Evolutionary conservation across 2,888 invertebrate species (phyloP), one percentile per base, ranked within the genome.

Genomic region (Phania funesta): DNA sequence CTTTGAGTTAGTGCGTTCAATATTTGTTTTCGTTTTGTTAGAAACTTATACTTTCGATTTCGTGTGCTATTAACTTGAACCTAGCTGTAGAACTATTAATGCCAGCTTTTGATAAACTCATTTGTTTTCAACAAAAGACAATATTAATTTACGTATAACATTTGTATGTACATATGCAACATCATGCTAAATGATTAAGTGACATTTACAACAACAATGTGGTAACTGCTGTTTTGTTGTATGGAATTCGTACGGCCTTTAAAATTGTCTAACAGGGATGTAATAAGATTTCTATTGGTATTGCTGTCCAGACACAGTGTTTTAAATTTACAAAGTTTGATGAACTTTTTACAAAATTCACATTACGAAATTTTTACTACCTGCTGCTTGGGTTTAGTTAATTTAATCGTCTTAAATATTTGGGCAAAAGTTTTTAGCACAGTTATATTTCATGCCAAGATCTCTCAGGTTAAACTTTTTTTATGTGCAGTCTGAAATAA

Each of bases 141-240:
- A 35, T 38, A 52, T 73, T 62, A 62, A 73, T 50, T 52, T 52
- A 62, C n/a, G n/a, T n/a, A n/a, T n/a, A 16, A 50, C 24, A 62
- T 71, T 9, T 62, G 73, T 52, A 73, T 73, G 60, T 73, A 52
- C 73, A 73, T 73, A 50, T 73, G 41, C 73, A 52, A 62, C 50
- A 73, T 52, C 60, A 52, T 35, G 29, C 58, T 62, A 22, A 41
- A 73, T 41, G 29, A 18, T 62, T 52, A 41, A 62, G 52, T 62
- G 73, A 62, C 62, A 52, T 29, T 50, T 52, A 44, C 73, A 52
- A 52, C 29, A 73, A 62, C 20, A 32, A 29, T 62, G 24, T 62
- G 29, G 48, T 60, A 60, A 58, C 11, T 62, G 44, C 20, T 52
- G 16, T 20, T 60, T 50, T 26, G 29, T 22, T 8, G 22, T 3